A percentile compares a stretch with the other conserved stretches of the same genome.
Evolutionary conservation across 2,888 invertebrate genomes (phyloP).

Genomic region (Stomorhina lunata): DNA sequence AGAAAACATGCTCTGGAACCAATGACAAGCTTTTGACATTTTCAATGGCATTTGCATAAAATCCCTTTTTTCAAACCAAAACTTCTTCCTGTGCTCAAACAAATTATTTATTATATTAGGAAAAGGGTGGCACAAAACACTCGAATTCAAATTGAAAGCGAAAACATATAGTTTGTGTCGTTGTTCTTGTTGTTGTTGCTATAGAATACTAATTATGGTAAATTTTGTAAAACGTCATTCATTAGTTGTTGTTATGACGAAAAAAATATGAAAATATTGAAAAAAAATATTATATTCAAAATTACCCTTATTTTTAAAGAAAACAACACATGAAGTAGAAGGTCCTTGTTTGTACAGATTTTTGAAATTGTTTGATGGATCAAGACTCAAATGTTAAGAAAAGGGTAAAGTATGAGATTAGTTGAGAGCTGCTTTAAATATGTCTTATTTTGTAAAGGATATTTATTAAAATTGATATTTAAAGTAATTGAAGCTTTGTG

Average conservation of each 20-base stretch:
- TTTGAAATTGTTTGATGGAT: background rate
- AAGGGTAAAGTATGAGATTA: constrained; percentile 40
- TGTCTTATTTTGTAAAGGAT: background rate
- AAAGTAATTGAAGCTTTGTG: constrained; percentile 28
- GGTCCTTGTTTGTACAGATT: background rate
- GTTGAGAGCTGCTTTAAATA: background rate
- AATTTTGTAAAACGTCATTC: constrained; percentile 56
- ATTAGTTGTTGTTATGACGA: constrained; percentile 54
- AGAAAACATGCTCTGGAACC: constrained; percentile 50
- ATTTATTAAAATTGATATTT: constrained; percentile 36
- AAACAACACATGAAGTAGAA: constrained; percentile 33
- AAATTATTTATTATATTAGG: background rate
- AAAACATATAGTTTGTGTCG: background rate
- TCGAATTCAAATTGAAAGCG: constrained; percentile 8
- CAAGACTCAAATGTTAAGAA: background rate
- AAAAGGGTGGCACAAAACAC: constrained; percentile 40
- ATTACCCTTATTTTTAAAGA: constrained; percentile 50
- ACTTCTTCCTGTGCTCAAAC: background rate
- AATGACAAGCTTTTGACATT: constrained; percentile 63
- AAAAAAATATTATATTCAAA: constrained; percentile 23
- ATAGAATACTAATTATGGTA: constrained; percentile 61
- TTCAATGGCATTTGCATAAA: constrained; percentile 60
- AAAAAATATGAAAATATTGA: background rate
- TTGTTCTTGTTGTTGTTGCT: constrained; percentile 34
- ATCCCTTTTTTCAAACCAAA: constrained; percentile 28